Evolutionary conservation across 1,140 invertebrate genomes (phyloP), one percentile per base, ranked within the genome.

Genomic region (Apis laboriosa): DNA sequence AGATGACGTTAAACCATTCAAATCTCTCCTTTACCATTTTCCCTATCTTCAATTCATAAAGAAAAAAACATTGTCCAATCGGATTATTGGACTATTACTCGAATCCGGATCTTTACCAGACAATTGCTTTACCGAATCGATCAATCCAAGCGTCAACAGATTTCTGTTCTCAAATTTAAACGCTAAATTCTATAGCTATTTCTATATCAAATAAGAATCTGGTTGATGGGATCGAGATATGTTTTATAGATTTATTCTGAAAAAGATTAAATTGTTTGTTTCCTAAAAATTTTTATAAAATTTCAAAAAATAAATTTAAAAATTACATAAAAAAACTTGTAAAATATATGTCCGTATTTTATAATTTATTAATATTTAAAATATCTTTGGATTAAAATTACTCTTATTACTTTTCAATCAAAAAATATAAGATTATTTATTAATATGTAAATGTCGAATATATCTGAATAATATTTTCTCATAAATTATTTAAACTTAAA

Each of bases 81-180:
- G 61, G 61, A 77, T 77, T 77, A 66, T 66, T 51, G 75, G 51
- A 77, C 61, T 66, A 34, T 66, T 66, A 77, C 55, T 55, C 51
- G 51, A 66, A 66, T 55, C 75, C 75, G 75, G 75, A 77, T 77
- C 28, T 43, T 77, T 43, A n/a, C 61, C 61, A 77, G 61, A 66
- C 75, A 77, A 77, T 77, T 66, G 75, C 75, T 55, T 66, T 66
- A 51, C 51, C 56, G 61, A 77, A 4, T 34, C 75, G 75, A 77
- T 66, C 61, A 34, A n/a, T 77, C 21, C 49, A 43, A 77, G 24
- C 53, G 51, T 77, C 75, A 66, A 77, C 61, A 77, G 21, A 53
- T 34, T 49, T 55, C 19, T 43, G 7, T 49, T 9, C 51, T n/a
- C 24, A 19, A 77, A 66, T 61, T 15, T 21, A 43, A 63, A 63